Base-by-base conservation (phyloP, 37 sponge, comb jelly and placozoan genomes). In the Aphrocallistes beatrix region DNA sequence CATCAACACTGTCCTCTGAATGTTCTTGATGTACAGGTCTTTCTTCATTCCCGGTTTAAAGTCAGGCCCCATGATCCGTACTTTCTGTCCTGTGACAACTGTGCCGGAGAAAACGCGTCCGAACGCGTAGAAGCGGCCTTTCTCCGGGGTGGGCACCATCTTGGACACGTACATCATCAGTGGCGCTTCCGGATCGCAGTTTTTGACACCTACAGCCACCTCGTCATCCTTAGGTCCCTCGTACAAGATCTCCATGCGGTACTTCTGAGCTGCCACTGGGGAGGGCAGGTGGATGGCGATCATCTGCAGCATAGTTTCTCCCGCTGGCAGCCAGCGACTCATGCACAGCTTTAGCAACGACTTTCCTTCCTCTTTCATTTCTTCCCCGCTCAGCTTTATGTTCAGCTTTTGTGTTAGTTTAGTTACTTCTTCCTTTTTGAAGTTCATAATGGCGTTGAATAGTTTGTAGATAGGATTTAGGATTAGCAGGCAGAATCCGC, bases 401-500 rank as follows among this genome's bases (percentile, higher is more conserved):
- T 89, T 36, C 36, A 89, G 47, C 34, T 30, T 87, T 30, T 81
- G 39, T 21, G 89, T 6, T 9, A 88, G 36, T 9, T 37, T 38
- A 1, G 47, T 48, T 13, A 38, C 6, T 28, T 40, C 51, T 32
- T 85, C 51, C 19, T 89, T 89, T n/a, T 89, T 85, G 21, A 90
- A 69, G 75, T 89, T 89, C 69, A 90, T 85, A 36, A 89, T 37
- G 21, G 88, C 16, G 30, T 85, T 38, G 37, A 90, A 50, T 81
- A 90, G 60, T 87, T 89, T 89, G 85, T 42, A 90, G 81, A 90
- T 99, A 38, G 99, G 99, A 84, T 99, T 96, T 0, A 99, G 94
- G 19, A 99, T 85, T 49, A 99, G 94, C 87, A 93, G 93, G 82
- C 91, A 91, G 91, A 99, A 99, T 0, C 99, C 99, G 39, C 99